phyloP scores from a whole-genome alignment of 2,888 invertebrate species.

The Synanthedon formicaeformis region DNA sequence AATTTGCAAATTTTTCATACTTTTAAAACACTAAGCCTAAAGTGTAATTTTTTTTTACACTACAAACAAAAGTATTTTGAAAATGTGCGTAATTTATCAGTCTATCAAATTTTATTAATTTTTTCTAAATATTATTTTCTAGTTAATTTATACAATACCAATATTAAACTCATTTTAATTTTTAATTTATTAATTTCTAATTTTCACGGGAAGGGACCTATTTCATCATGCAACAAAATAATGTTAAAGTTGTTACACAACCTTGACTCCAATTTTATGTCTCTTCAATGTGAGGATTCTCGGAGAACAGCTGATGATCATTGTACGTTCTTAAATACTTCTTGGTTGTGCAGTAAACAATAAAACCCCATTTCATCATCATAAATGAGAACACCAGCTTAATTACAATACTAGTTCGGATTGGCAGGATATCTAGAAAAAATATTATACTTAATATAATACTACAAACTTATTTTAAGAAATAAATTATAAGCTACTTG shows the following conservation, averaged over 20 bases:
- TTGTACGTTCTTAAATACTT: conserved; percentile 57
- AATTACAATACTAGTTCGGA: conserved; percentile 54
- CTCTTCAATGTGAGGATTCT: conserved; percentile 56
- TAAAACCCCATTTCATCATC: conserved; percentile 65
- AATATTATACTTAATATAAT: background rate
- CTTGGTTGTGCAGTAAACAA: conserved; percentile 53
- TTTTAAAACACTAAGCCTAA: no score
- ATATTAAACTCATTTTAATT: no score
- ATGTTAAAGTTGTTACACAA: background rate
- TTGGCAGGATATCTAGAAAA: conserved; percentile 55
- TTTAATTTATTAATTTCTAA: conserved; percentile 6
- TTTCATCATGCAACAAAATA: no score
- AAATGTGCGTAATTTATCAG: no score
- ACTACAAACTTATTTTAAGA: no score
- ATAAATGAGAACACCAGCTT: conserved; percentile 66
- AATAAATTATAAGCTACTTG: no score
- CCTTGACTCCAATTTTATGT: conserved; percentile 24
- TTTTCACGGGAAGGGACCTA: background rate
- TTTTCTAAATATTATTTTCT: no score
- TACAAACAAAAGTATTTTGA: no score
- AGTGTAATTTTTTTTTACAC: no score
- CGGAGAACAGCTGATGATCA: conserved; percentile 55
- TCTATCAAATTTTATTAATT: no score
- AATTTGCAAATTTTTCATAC: no score
- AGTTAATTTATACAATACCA: background rate